Percentiles rank a stretch among this genome's conserved stretches.
Evolutionary conservation across 2,797 vertebrate species (phyloP).

Genomic region (Chromis chromis): DNA sequence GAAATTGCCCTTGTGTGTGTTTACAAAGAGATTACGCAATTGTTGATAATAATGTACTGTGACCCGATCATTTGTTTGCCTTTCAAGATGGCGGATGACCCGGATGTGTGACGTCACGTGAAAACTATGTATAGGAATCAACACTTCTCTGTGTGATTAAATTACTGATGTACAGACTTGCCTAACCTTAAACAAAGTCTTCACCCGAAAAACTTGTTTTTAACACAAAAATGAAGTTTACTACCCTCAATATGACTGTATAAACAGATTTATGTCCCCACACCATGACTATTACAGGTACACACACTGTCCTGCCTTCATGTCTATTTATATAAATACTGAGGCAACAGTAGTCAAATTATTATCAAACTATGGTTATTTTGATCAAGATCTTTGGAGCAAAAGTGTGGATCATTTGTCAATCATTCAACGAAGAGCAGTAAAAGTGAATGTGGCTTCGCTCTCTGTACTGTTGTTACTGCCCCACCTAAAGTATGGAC

Average conservation of each 20-base stretch:
- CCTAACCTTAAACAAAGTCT: neutral
- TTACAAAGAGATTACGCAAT: too few species aligned
- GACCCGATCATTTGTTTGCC: too few species aligned
- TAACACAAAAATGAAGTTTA: neutral
- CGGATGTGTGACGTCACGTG: too few species aligned
- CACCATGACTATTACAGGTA: neutral
- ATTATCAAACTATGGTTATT: neutral
- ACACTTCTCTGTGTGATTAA: too few species aligned
- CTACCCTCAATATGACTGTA: neutral
- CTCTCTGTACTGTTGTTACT: conserved; percentile 5
- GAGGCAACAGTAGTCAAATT: neutral
- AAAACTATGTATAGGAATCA: too few species aligned
- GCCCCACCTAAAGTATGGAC: conserved; percentile 1
- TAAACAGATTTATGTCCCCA: neutral
- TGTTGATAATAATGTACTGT: too few species aligned
- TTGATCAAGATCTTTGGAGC: neutral
- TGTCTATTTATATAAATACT: neutral
- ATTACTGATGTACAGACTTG: too few species aligned
- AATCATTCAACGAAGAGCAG: neutral
- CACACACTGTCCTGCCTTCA: neutral
- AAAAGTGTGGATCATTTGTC: neutral
- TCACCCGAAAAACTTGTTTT: neutral
- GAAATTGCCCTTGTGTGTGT: too few species aligned
- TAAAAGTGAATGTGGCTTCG: neutral
- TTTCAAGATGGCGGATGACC: too few species aligned